Base-by-base conservation (phyloP, 2,113 vertebrate species). In the Mesocricetus auratus region DNA sequence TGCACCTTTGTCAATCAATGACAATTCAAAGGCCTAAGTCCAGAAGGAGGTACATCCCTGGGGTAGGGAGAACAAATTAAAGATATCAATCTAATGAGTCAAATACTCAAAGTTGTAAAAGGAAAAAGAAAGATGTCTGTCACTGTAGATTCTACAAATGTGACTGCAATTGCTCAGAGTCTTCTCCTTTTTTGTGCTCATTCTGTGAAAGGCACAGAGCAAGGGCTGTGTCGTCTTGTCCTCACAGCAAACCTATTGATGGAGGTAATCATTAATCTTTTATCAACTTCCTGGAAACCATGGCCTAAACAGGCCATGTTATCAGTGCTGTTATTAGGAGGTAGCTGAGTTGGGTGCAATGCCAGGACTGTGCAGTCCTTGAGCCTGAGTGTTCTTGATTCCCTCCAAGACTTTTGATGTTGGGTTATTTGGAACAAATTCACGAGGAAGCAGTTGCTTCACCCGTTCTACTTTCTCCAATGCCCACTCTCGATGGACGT, bases 11-110 rank as follows among this genome's bases (percentile, higher is more conserved):
- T 39, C 24, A 90, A n/a, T 21, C 4, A 29, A 4, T 1, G 7
- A 1, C 0, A 6, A 9, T 9, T 4, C 7, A 24, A 47, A 21
- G 15, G 60, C 2, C 5, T 26, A 58, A 1, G 5, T 66, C 7
- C 6, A 68, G 33, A 19, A 36, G 64, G 50, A 85, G 5, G 0
- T 22, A 24, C 2, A 19, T 53, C n/a, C 4, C 5, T 0, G 22
- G 22, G 36, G 10, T 22, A 19, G 42, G 21, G 7, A 56, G 9
- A 10, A 6, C n/a, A 45, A n/a, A 53, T 53, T 8, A 31, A 45
- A 26, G 16, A 62, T 31, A 7, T n/a, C 36, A 7, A 36, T 12
- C 29, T 24, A 62, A 45, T 1, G 69, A 56, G 60, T 3, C 56
- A 64, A 74, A 39, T 36, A 17, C 50, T 68, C 64, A 45, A n/a